Evolutionary conservation across 2,888 invertebrate genomes (phyloP).

Genomic region (Xestobium rufovillosum): DNA sequence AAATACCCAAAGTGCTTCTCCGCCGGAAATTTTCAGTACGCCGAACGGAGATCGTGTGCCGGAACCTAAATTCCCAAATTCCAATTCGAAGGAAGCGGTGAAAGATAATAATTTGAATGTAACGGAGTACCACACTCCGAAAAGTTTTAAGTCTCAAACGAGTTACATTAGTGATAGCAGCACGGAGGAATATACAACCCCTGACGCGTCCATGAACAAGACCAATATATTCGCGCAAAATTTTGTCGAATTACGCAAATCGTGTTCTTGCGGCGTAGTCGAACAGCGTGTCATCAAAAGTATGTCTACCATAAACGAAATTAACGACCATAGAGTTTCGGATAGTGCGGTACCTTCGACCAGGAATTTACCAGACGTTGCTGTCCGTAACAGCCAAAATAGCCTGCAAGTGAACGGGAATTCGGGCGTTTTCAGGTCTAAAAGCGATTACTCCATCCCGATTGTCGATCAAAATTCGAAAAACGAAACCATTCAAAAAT

Average conservation of each 20-base stretch:
- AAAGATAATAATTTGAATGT: conserved; percentile 2
- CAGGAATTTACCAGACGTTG: too few species aligned
- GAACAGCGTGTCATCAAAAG: conserved; percentile 24
- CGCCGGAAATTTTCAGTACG: conserved; percentile 30
- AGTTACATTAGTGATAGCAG: conserved; percentile 32
- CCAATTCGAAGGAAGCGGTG: not conserved
- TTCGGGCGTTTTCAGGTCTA: conserved; percentile 35
- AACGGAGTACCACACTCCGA: conserved; percentile 28
- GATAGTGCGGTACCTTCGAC: too few species aligned
- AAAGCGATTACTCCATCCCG: conserved; percentile 40
- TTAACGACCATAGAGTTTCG: conserved; percentile 13
- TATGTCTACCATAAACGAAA: conserved; percentile 18
- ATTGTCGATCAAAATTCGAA: conserved; percentile 20
- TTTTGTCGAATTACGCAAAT: conserved; percentile 35
- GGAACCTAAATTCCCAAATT: conserved; percentile 8
- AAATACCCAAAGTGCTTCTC: conserved; percentile 32
- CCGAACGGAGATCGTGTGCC: conserved; percentile 23
- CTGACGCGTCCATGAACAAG: conserved; percentile 29
- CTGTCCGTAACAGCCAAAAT: conserved; percentile 3
- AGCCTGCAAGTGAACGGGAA: conserved; percentile 7
- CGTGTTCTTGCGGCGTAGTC: conserved; percentile 32
- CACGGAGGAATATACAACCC: conserved; percentile 37
- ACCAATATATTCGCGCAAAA: conserved; percentile 32
- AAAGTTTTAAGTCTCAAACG: conserved; percentile 27
- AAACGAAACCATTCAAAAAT: conserved; percentile 10